These are phyloP conservation scores for Coregonus ussuriensis DNA, from an alignment of 2,797 vertebrate genomes.

Conservation along the genomic window DNA sequence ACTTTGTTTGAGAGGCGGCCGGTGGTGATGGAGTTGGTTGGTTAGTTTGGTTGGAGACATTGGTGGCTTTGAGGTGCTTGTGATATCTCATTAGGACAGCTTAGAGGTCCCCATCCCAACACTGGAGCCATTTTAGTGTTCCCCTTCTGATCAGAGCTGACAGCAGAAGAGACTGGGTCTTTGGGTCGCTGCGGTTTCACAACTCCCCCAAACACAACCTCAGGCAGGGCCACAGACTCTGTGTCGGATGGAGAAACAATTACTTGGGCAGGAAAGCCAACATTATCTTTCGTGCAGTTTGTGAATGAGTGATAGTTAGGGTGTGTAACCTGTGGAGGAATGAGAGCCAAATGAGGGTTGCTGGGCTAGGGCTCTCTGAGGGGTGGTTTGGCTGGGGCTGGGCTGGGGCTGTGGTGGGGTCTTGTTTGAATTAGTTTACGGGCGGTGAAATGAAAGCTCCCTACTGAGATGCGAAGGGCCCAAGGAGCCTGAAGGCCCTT, in stretches of 20 bases:
- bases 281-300: slow-evolving; percentile 24
- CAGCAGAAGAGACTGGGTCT: slow-evolving; percentile 10
- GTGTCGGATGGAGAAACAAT: slow-evolving; percentile 25
- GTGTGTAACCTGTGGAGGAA: slow-evolving; percentile 25
- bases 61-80: slow-evolving; percentile 32
- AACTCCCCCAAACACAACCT: slow-evolving; percentile 20
- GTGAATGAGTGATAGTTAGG: slow-evolving; percentile 19
- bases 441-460: slow-evolving; percentile 62
- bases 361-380: slow-evolving; percentile 16
- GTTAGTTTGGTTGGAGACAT: slow-evolving; percentile 25
- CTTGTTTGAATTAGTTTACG: slow-evolving; percentile 64
- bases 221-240: slow-evolving; percentile 1
- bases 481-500: slow-evolving; percentile 66
- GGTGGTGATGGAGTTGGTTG: slow-evolving; percentile 27
- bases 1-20: slow-evolving; percentile 29
- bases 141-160: slow-evolving; percentile 21
- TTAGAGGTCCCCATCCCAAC: slow-evolving; percentile 26
- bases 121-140: slow-evolving; percentile 17
- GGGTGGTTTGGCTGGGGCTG: slow-evolving; percentile 23
- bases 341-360: slow-evolving; percentile 27
- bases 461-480: slow-evolving; percentile 65
- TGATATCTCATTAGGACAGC: slow-evolving; percentile 37
- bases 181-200: slow-evolving; percentile 8
- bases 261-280: slow-evolving; percentile 18
- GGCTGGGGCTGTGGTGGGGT: slow-evolving; percentile 28